phyloP scores from a whole-genome alignment of 2,888 invertebrate species.

The Epiperipatus broadwayi region DNA sequence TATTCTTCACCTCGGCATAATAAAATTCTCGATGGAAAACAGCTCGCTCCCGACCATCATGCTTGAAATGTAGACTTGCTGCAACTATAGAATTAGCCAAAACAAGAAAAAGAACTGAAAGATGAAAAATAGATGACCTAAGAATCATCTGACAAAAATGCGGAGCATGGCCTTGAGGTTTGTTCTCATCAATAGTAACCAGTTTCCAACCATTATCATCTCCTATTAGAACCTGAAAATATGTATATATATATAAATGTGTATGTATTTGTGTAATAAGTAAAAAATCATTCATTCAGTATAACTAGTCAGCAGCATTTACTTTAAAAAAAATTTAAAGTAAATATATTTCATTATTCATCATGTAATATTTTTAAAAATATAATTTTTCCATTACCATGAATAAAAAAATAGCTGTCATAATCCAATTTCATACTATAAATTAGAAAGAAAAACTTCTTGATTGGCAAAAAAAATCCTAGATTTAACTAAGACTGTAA shows the following conservation, averaged over 20 bases:
- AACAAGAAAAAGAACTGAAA: slow-evolving; percentile 80
- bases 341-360: too few species aligned
- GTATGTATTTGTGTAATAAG: slow-evolving; percentile 1
- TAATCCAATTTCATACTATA: too few species aligned
- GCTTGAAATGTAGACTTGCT: slow-evolving; percentile 83
- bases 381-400: too few species aligned
- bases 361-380: too few species aligned
- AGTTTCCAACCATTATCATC: slow-evolving; percentile 90
- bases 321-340: too few species aligned
- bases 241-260: slow-evolving; percentile 9
- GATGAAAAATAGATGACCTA: slow-evolving; percentile 73
- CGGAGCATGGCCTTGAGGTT: slow-evolving; percentile 60
- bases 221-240: slow-evolving; percentile 44
- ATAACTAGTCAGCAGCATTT: too few species aligned
- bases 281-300: too few species aligned
- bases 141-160: slow-evolving; percentile 63
- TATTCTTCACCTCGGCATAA: slow-evolving; percentile 67
- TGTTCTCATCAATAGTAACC: slow-evolving; percentile 87
- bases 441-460: too few species aligned
- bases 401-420: too few species aligned
- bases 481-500: too few species aligned
- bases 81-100: slow-evolving; percentile 87
- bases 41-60: slow-evolving; percentile 47
- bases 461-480: too few species aligned
- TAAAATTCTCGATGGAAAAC: slow-evolving; percentile 72